Evolutionary conservation across 1,140 invertebrate species (phyloP).

Genomic region (Bombus breviceps): DNA sequence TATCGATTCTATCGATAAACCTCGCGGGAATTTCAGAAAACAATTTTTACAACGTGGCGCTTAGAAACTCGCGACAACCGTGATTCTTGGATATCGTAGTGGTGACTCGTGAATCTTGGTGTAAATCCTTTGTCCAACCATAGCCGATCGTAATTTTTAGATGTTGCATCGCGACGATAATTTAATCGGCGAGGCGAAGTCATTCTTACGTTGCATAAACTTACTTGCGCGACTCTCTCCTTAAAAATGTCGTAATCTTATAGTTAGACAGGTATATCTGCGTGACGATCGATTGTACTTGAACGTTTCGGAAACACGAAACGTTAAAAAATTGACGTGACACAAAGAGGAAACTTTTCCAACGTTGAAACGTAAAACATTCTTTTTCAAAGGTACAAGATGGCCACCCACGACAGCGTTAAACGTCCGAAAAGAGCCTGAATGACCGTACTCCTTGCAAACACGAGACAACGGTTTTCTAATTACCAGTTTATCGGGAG

Average conservation of each 20-base stretch:
- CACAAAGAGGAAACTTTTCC: not conserved
- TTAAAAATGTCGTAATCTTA: not conserved
- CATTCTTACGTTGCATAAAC: constrained; percentile 7
- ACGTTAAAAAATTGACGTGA: not conserved
- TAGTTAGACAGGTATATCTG: not conserved
- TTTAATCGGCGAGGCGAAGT: not conserved
- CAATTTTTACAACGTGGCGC: not conserved
- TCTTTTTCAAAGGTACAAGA: not conserved
- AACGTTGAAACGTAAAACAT: not conserved
- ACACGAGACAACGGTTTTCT: constrained; percentile 60
- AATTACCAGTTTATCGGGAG: constrained; percentile 69
- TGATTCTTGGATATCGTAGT: not conserved
- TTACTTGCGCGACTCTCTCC: not conserved
- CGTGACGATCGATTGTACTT: too few species aligned
- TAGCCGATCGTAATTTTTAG: not conserved
- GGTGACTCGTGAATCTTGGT: not conserved
- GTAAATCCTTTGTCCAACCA: not conserved
- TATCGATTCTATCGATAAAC: constrained; percentile 49
- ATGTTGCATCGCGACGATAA: not conserved
- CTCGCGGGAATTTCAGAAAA: constrained; percentile 34
- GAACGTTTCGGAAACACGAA: not conserved
- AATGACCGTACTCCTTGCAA: constrained; percentile 40
- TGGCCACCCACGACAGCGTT: constrained; percentile 22
- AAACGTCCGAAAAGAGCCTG: constrained; percentile 13
- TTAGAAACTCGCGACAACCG: not conserved